phyloP scores from a whole-genome alignment of 2,113 vertebrate species.

The Camelus bactrianus region DNA sequence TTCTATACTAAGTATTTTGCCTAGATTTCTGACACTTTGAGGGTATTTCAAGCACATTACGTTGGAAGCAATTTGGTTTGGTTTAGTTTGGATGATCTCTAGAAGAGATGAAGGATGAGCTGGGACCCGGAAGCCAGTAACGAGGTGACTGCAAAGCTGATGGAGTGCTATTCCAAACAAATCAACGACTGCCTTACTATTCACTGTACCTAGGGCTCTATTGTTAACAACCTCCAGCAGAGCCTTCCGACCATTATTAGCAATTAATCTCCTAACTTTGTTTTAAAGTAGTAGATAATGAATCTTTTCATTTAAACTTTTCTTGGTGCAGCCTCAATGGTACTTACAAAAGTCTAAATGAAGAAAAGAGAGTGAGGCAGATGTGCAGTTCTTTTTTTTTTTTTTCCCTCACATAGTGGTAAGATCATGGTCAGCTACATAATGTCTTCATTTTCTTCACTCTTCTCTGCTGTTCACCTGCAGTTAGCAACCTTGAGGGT shows the following conservation, averaged over 20 bases:
- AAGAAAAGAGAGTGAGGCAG: not conserved
- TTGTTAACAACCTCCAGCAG: not conserved
- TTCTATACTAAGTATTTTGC: conserved; percentile 48
- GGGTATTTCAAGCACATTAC: conserved; percentile 42
- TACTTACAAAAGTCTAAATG: not conserved
- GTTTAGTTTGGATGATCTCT: conserved; percentile 47
- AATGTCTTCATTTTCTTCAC: not conserved
- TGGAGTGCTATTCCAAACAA: conserved; percentile 4
- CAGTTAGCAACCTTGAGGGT: not conserved
- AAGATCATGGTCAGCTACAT: not conserved
- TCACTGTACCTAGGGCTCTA: not conserved
- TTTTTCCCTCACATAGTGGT: not conserved
- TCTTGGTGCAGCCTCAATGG: not conserved
- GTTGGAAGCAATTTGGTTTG: conserved; percentile 54
- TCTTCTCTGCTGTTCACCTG: not conserved
- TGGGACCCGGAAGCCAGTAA: conserved; percentile 16
- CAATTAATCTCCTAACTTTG: conserved; percentile 18
- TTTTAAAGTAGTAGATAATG: not conserved
- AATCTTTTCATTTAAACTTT: not conserved
- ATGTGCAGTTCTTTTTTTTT: fast-evolving
- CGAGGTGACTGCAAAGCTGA: not conserved
- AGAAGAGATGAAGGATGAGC: conserved; percentile 30
- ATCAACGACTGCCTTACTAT: conserved; percentile 33
- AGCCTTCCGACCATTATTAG: conserved; percentile 26
- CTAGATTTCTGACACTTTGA: not conserved